Percentiles rank a stretch among this genome's conserved stretches.
These are phyloP conservation scores for Struthio camelus DNA, from an alignment of 2,113 vertebrate genomes.

Conservation along the genomic window DNA sequence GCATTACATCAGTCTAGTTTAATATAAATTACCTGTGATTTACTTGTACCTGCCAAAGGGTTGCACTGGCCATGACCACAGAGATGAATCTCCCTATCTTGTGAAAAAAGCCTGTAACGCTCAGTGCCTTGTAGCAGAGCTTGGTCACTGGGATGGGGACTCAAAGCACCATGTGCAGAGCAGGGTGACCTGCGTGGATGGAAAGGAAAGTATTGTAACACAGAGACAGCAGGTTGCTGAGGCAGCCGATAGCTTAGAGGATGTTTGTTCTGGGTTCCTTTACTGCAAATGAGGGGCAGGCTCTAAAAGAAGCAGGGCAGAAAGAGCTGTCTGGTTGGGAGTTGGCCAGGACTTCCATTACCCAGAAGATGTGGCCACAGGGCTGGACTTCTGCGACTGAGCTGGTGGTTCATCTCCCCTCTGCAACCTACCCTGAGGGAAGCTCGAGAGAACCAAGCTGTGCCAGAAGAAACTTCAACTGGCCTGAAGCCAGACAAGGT, in stretches of 20 bases:
- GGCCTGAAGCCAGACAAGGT: not conserved
- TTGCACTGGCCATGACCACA: not conserved
- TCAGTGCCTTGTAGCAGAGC: not conserved
- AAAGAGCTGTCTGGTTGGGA: not conserved
- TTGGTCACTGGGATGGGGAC: not conserved
- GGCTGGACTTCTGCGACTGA: not conserved
- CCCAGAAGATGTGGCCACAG: not conserved
- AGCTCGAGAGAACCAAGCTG: not conserved
- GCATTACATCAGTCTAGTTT: not conserved
- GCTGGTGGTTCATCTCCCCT: not conserved
- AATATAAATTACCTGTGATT: not conserved
- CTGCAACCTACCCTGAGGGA: not conserved
- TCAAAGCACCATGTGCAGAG: not conserved
- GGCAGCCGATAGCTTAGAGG: not conserved
- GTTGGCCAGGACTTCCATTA: not conserved
- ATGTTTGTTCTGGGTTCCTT: not conserved
- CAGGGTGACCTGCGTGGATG: not conserved
- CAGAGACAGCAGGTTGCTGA: not conserved
- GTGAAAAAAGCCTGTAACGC: not conserved
- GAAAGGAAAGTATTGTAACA: not conserved
- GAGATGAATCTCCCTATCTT: not conserved
- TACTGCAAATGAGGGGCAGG: not conserved
- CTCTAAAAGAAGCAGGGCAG: not conserved
- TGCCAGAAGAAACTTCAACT: not conserved
- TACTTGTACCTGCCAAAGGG: not conserved